Conservation (phyloP, 2,113 vertebrate species). For the Periophthalmodon schlosseri region DNA sequence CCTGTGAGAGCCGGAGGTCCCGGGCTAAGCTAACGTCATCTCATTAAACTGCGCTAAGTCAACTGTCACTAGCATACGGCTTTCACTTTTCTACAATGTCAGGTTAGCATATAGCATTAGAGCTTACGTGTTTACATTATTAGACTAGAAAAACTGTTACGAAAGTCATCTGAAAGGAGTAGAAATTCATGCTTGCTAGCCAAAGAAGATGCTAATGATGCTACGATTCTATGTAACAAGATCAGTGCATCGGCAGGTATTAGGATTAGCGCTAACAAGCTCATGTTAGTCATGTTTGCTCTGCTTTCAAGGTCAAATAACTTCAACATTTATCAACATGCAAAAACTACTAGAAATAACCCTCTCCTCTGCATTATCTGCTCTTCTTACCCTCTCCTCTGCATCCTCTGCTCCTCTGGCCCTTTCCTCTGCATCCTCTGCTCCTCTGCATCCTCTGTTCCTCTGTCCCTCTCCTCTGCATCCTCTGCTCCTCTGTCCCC, state of each 20-base stretch:
- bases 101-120: not conserved
- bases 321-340: not conserved
- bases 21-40: slow-evolving; percentile 8
- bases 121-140: not conserved
- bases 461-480: too few species aligned
- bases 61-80: not conserved
- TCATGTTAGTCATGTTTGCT: slow-evolving; percentile 7
- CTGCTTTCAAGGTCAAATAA: not conserved
- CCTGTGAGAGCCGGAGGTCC: not conserved
- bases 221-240: not conserved
- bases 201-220: not conserved
- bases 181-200: not conserved
- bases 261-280: slow-evolving; percentile 10
- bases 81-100: not conserved
- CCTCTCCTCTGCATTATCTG: too few species aligned
- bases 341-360: too few species aligned
- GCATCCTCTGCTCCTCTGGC: too few species aligned
- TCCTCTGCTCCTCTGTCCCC: too few species aligned
- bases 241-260: slow-evolving; percentile 1
- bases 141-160: not conserved
- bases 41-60: slow-evolving; percentile 5
- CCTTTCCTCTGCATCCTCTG: too few species aligned
- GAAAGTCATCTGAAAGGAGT: not conserved
- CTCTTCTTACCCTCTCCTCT: too few species aligned
- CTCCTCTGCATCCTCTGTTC: too few species aligned